phyloP scores from a whole-genome alignment of 1,140 invertebrate genomes.

The Chironomus striatipennis region DNA sequence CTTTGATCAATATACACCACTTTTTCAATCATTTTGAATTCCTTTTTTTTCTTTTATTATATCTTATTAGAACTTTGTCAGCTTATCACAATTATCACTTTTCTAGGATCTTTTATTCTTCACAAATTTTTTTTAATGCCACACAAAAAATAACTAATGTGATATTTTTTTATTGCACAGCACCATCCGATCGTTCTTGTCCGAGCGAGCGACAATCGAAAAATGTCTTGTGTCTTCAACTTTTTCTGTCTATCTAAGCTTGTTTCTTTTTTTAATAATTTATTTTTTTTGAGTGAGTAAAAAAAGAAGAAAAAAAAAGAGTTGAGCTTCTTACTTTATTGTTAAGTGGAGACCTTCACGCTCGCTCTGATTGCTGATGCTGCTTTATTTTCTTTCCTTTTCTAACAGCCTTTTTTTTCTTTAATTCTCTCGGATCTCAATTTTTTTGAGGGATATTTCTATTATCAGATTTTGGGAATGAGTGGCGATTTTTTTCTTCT shows the following conservation, averaged over 20 bases:
- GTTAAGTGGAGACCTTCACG: not conserved
- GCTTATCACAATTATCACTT: not conserved
- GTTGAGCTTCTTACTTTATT: not conserved
- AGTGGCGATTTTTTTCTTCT: not conserved
- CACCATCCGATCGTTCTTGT: slow-evolving; percentile 21
- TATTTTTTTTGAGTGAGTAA: not conserved
- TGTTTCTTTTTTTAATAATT: not conserved
- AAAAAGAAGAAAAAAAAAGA: not conserved
- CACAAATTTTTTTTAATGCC: not conserved
- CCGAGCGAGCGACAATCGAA: not conserved
- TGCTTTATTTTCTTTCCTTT: not conserved
- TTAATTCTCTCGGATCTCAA: too few species aligned
- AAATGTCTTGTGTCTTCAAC: not conserved
- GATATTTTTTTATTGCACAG: too few species aligned
- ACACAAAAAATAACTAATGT: not conserved
- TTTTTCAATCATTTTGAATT: slow-evolving; percentile 7
- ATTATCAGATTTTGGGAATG: not conserved
- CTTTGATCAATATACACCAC: not conserved
- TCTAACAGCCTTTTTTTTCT: not conserved
- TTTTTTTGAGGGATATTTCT: too few species aligned
- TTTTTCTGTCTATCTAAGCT: not conserved
- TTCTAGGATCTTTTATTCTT: not conserved
- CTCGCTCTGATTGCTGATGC: not conserved
- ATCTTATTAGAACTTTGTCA: too few species aligned
- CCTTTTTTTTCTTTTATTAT: not conserved